Percentiles rank a stretch among this genome's conserved stretches.
Conservation (phyloP, 2,888 invertebrate species). For the Lasiommata megera region DNA sequence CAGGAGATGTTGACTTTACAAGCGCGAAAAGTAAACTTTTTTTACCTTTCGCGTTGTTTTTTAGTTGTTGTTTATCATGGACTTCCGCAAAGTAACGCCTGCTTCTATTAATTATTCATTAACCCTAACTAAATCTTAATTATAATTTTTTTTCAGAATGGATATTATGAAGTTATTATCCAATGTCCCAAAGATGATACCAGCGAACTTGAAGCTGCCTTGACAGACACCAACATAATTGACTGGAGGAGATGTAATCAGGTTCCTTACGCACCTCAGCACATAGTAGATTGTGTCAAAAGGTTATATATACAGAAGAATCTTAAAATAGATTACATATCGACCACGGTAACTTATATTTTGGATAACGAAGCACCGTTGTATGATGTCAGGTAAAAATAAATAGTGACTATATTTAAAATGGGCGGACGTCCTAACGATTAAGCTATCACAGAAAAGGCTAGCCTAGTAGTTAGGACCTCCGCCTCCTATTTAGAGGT, state of each 20-base stretch:
- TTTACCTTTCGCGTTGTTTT: no score
- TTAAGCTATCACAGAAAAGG: no score
- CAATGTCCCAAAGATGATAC: slow-evolving; percentile 47
- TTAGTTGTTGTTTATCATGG: no score
- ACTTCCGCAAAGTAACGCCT: no score
- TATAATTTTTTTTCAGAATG: slow-evolving; percentile 38
- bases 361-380: slow-evolving; percentile 36
- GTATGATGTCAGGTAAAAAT: not conserved
- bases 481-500: no score
- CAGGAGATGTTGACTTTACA: no score
- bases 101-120: no score
- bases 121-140: no score
- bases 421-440: no score
- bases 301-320: slow-evolving; percentile 33
- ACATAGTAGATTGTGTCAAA: slow-evolving; percentile 42
- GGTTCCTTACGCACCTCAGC: slow-evolving; percentile 40
- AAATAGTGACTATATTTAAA: no score
- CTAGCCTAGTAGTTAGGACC: no score
- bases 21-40: no score
- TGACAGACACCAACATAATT: slow-evolving; percentile 47
- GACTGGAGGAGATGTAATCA: slow-evolving; percentile 44
- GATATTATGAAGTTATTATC: slow-evolving; percentile 49
- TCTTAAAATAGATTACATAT: slow-evolving; percentile 28
- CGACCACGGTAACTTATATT: slow-evolving; percentile 37
- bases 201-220: slow-evolving; percentile 43